A percentile compares a stretch with the other conserved stretches of the same genome.
phyloP scores from a whole-genome alignment of 2,113 vertebrate genomes.

The Trichomycterus rosablanca region DNA sequence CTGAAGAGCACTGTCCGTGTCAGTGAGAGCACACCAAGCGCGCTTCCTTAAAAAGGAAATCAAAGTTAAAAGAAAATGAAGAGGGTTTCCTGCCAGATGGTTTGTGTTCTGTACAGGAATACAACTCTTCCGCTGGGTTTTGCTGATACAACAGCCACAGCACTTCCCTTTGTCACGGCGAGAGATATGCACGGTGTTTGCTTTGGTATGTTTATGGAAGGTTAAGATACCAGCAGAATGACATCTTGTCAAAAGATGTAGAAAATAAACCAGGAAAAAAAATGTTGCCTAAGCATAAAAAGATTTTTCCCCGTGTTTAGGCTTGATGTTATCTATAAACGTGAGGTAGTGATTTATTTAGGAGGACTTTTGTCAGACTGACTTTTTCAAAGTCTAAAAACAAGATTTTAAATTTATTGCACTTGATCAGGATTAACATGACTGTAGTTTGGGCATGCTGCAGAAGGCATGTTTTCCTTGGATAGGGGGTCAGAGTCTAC shows the following conservation, averaged over 20 bases:
- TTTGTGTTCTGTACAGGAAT: constrained; percentile 68
- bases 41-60: constrained; percentile 66
- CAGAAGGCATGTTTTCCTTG: constrained; percentile 31
- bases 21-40: constrained; percentile 46
- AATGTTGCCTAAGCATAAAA: too few relatives aligned
- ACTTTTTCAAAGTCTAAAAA: constrained; percentile 21
- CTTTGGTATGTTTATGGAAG: constrained; percentile 6
- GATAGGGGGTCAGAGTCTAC: constrained; percentile 18
- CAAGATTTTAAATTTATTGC: constrained; percentile 21
- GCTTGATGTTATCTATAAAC: too few relatives aligned
- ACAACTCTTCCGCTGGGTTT: constrained; percentile 64
- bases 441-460: constrained; percentile 15
- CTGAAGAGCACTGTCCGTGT: constrained; percentile 41
- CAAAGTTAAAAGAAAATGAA: constrained; percentile 65
- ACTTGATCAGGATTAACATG: constrained; percentile 32
- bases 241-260: constrained; percentile 13
- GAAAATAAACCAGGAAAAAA: too few relatives aligned
- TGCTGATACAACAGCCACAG: constrained; percentile 68
- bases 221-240: background rate
- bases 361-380: constrained; percentile 25
- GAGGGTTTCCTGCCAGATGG: constrained; percentile 76
- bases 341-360: constrained; percentile 24
- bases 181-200: constrained; percentile 43
- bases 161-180: constrained; percentile 65
- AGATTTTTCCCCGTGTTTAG: too few relatives aligned